Evolutionary conservation across 2,113 vertebrate genomes (phyloP).

Genomic region (Aix galericulata): DNA sequence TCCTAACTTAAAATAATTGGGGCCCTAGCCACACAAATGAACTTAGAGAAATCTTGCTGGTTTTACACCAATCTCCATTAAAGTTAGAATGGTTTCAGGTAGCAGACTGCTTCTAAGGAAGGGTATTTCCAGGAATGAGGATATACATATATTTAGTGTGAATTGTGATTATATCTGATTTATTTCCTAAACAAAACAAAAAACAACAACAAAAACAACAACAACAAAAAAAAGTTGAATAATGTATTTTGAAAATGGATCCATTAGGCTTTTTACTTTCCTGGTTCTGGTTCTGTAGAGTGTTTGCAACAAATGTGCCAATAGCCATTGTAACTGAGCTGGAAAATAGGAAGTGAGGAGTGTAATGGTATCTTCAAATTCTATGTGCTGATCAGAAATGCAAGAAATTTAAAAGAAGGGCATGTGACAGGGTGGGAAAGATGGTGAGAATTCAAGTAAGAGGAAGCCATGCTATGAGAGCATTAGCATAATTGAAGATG

Average conservation of each 20-base stretch:
- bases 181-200: not conserved
- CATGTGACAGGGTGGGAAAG: not conserved
- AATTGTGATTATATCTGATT: not conserved
- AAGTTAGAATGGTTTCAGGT: not conserved
- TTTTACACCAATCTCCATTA: not conserved
- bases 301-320: not conserved
- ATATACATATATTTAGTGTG: not conserved
- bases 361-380: not conserved
- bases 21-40: not conserved
- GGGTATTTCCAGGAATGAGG: not conserved
- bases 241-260: not conserved
- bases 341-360: not conserved
- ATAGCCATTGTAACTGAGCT: not conserved
- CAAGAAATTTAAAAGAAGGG: not conserved
- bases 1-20: not conserved
- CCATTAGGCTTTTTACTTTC: not conserved
- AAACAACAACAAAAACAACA: too few species aligned
- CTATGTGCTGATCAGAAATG: not conserved
- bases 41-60: not conserved
- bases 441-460: not conserved
- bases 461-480: not conserved
- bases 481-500: fast-evolving
- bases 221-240: not conserved
- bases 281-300: not conserved
- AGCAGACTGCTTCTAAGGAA: not conserved